A percentile compares a stretch with the other conserved stretches of the same genome.
These are phyloP conservation scores for Hypomecis punctinalis DNA, from an alignment of 2,888 invertebrate species.

Conservation along the genomic window DNA sequence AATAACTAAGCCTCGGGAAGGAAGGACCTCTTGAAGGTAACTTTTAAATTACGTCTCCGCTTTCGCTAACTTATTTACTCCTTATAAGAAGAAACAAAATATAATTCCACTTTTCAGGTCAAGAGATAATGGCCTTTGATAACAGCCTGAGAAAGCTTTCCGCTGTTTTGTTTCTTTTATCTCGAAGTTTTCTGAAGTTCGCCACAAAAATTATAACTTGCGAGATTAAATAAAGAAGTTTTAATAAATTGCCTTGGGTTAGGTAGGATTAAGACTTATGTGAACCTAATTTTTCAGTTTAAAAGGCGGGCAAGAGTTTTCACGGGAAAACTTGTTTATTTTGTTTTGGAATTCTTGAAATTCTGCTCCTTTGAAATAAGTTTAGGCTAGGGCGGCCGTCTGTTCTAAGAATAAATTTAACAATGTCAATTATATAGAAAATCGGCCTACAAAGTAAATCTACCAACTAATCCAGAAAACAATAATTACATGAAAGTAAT, in stretches of 20 bases:
- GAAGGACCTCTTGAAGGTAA: slow-evolving; percentile 69
- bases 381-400: neutral
- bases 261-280: slow-evolving; percentile 70
- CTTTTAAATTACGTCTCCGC: slow-evolving; percentile 80
- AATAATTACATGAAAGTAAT: too few relatives aligned
- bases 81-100: slow-evolving; percentile 81
- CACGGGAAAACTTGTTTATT: neutral
- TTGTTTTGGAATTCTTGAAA: neutral
- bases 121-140: slow-evolving; percentile 83
- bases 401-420: neutral
- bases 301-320: slow-evolving; percentile 25
- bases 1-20: slow-evolving; percentile 60
- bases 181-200: slow-evolving; percentile 78
- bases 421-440: neutral
- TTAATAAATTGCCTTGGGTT: slow-evolving; percentile 78
- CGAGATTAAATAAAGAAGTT: slow-evolving; percentile 80
- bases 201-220: slow-evolving; percentile 82
- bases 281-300: slow-evolving; percentile 62
- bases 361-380: slow-evolving; percentile 1
- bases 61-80: slow-evolving; percentile 79
- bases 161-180: slow-evolving; percentile 84
- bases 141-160: slow-evolving; percentile 83
- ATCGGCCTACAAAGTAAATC: too few relatives aligned
- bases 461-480: too few relatives aligned
- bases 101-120: slow-evolving; percentile 83